Evolutionary conservation across 2,888 invertebrate genomes (phyloP).

Genomic region (Metacarcinus magister): DNA sequence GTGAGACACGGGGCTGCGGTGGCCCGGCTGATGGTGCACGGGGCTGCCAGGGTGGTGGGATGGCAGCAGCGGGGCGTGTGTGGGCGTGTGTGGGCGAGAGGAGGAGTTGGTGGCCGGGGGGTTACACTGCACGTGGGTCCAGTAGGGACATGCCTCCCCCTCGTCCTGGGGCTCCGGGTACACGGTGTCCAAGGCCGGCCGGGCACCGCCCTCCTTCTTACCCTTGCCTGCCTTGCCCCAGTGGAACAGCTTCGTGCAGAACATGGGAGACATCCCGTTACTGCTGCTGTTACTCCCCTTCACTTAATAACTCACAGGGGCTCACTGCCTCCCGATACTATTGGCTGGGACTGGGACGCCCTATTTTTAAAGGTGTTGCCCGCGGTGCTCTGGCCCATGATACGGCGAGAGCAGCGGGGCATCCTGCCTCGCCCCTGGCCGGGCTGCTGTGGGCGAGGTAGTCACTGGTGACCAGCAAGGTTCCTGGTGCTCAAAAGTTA

Average conservation of each 20-base stretch:
- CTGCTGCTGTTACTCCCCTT: neutral
- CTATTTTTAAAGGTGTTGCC: neutral
- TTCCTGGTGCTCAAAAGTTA: neutral
- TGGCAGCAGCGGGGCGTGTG: slow-evolving; percentile 71
- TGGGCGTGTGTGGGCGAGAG: slow-evolving; percentile 74
- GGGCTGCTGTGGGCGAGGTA: neutral
- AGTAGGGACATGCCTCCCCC: slow-evolving; percentile 81
- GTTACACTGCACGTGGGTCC: slow-evolving; percentile 82
- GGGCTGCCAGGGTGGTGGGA: slow-evolving; percentile 69
- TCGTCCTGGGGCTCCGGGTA: slow-evolving; percentile 81
- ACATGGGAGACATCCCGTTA: slow-evolving; percentile 77
- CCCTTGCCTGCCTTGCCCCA: slow-evolving; percentile 77
- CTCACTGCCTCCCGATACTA: neutral
- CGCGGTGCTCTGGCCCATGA: neutral
- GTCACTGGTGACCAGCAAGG: neutral
- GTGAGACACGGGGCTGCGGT: slow-evolving; percentile 65
- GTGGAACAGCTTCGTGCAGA: slow-evolving; percentile 81
- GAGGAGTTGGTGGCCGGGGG: slow-evolving; percentile 66
- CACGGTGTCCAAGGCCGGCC: slow-evolving; percentile 73
- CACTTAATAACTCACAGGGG: neutral
- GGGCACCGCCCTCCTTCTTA: slow-evolving; percentile 77
- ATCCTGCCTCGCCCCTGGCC: neutral
- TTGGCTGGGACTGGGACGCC: neutral
- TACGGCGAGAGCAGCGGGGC: neutral
- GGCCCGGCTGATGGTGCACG: slow-evolving; percentile 74